These are phyloP conservation scores for Pseudachorutes palmiensis DNA, from an alignment of 1,140 invertebrate species.

Conservation along the genomic window DNA sequence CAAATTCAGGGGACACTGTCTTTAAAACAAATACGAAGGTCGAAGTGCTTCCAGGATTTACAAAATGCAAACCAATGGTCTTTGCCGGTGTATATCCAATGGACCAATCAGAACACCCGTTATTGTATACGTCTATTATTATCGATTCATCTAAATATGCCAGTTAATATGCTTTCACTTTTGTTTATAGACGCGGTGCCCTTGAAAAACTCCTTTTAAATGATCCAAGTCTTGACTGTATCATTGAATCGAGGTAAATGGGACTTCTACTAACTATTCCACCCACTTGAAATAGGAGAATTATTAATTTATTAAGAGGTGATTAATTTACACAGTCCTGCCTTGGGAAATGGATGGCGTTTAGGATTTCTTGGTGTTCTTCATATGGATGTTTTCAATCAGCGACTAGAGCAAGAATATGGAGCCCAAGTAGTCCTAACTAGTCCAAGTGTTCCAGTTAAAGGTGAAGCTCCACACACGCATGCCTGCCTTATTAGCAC, in stretches of 20 bases:
- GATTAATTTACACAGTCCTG: constrained; percentile 54
- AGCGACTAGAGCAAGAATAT: constrained; percentile 88
- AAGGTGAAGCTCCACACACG: constrained; percentile 44
- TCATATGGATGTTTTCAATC: constrained; percentile 93
- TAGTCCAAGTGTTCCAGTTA: constrained; percentile 89
- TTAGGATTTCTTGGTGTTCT: constrained; percentile 87
- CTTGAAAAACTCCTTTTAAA: constrained; percentile 88
- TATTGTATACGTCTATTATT: constrained; percentile 43
- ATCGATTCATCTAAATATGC: constrained; percentile 1
- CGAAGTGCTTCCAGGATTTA: constrained; percentile 58
- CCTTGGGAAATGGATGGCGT: constrained; percentile 87
- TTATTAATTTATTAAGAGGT: background rate
- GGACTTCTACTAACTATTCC: background rate
- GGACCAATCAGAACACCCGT: constrained; percentile 76
- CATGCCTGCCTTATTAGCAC: background rate
- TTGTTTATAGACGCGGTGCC: constrained; percentile 51
- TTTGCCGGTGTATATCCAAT: constrained; percentile 81
- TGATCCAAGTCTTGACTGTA: constrained; percentile 78
- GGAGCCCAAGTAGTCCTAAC: constrained; percentile 81
- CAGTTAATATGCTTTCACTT: too few relatives aligned
- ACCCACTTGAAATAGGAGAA: background rate
- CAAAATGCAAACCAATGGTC: constrained; percentile 68
- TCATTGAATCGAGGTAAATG: constrained; percentile 65
- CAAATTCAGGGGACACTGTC: constrained; percentile 78
- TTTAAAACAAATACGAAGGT: constrained; percentile 50